Conservation (phyloP, 2,797 vertebrate genomes). For the Antrozous pallidus region DNA sequence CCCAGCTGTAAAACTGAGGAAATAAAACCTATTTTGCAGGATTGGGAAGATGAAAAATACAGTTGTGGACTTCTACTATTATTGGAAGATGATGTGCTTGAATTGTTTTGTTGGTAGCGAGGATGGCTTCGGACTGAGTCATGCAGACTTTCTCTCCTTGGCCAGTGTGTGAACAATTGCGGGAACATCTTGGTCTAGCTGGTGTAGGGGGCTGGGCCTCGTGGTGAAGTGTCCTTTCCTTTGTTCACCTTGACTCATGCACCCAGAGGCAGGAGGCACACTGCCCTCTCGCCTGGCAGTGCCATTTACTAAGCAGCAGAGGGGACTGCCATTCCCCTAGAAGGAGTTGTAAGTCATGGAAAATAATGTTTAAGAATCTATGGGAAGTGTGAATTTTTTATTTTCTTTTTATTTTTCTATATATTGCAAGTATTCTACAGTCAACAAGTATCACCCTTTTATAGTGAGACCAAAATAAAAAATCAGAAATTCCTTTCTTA, state of each 20-base stretch:
- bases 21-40: not conserved
- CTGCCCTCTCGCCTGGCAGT: accelerated
- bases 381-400: not conserved
- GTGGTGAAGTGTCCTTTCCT: not conserved
- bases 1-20: not conserved
- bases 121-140: not conserved
- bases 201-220: not conserved
- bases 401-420: not conserved
- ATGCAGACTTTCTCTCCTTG: not conserved
- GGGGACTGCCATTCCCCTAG: not conserved
- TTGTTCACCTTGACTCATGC: not conserved
- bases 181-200: not conserved
- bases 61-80: not conserved
- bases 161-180: not conserved
- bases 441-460: not conserved
- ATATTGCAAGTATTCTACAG: not conserved
- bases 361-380: not conserved
- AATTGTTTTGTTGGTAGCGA: not conserved
- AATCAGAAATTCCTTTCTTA: not conserved
- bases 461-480: conserved; percentile 2
- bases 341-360: not conserved
- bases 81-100: not conserved
- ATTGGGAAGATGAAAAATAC: not conserved
- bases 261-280: not conserved
- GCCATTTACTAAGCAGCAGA: not conserved